These are phyloP conservation scores for Agriopis leucophaearia DNA, from an alignment of 2,888 invertebrate genomes.

Conservation along the genomic window DNA sequence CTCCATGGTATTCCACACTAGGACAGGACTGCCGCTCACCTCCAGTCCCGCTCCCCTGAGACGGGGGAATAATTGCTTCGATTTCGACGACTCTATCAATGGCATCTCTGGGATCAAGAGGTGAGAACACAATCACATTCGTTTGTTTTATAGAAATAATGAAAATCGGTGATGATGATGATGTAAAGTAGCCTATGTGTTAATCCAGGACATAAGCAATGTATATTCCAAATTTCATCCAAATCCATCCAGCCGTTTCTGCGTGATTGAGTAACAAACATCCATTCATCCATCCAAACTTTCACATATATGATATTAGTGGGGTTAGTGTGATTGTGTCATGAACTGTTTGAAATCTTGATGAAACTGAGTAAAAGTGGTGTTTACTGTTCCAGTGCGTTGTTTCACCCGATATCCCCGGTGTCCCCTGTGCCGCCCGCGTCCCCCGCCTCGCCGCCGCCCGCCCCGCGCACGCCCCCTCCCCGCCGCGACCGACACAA, in stretches of 20 bases:
- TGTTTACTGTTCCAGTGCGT: slow-evolving; percentile 82
- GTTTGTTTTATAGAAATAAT: too few relatives aligned
- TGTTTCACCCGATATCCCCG: slow-evolving; percentile 86
- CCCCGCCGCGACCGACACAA: slow-evolving; percentile 40
- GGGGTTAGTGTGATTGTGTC: too few relatives aligned
- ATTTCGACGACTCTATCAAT: slow-evolving; percentile 93
- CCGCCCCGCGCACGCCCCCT: slow-evolving; percentile 40
- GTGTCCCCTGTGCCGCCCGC: slow-evolving; percentile 51
- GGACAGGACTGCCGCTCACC: slow-evolving; percentile 93
- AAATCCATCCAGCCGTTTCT: too few relatives aligned
- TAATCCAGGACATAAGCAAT: too few relatives aligned
- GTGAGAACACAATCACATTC: slow-evolving; percentile 82
- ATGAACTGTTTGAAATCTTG: background rate
- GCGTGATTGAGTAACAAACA: too few relatives aligned
- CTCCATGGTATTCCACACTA: slow-evolving; percentile 93
- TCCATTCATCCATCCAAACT: too few relatives aligned
- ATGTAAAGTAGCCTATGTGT: too few relatives aligned
- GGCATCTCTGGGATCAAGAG: slow-evolving; percentile 93
- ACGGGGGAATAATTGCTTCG: slow-evolving; percentile 92
- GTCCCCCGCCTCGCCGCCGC: slow-evolving; percentile 52
- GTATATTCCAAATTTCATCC: too few relatives aligned
- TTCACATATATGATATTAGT: too few relatives aligned
- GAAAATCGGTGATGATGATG: too few relatives aligned
- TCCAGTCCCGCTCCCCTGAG: slow-evolving; percentile 95
- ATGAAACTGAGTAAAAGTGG: slow-evolving; percentile 37